phyloP scores from a whole-genome alignment of 2,797 vertebrate genomes.

The Falco naumanni region DNA sequence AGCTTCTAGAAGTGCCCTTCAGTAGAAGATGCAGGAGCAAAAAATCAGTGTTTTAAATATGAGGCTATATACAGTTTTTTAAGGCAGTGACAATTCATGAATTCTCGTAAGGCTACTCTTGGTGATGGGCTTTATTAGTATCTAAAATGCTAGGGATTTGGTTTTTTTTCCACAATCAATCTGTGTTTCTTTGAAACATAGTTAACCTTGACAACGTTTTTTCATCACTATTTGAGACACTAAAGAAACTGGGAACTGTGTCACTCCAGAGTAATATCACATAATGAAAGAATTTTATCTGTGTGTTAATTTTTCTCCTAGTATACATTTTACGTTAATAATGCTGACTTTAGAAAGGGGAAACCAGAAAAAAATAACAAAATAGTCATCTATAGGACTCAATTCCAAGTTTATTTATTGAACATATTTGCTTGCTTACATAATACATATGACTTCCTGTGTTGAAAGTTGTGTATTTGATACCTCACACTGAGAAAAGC shows the following conservation, averaged over 20 bases:
- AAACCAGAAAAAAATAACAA: neutral
- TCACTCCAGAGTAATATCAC: neutral
- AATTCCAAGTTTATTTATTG: neutral
- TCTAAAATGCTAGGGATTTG: neutral
- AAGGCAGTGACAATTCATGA: neutral
- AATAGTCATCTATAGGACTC: neutral
- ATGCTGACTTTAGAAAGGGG: neutral
- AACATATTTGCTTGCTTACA: neutral
- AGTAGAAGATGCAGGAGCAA: neutral
- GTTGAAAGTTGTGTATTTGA: neutral
- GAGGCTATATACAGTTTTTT: neutral
- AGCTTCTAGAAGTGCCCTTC: neutral
- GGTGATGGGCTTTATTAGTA: neutral
- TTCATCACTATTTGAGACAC: neutral
- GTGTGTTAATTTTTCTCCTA: neutral
- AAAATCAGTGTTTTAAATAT: neutral
- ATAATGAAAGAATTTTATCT: neutral
- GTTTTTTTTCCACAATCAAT: fast-evolving
- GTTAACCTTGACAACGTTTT: neutral
- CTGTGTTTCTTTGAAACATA: neutral
- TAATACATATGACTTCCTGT: neutral
- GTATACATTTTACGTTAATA: neutral
- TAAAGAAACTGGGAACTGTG: neutral
- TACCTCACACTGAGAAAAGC: neutral
- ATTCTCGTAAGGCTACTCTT: neutral